Evolutionary conservation across 2,888 invertebrate species (phyloP), one percentile per base, ranked within the genome.

Genomic region (Euzetes globulus): DNA sequence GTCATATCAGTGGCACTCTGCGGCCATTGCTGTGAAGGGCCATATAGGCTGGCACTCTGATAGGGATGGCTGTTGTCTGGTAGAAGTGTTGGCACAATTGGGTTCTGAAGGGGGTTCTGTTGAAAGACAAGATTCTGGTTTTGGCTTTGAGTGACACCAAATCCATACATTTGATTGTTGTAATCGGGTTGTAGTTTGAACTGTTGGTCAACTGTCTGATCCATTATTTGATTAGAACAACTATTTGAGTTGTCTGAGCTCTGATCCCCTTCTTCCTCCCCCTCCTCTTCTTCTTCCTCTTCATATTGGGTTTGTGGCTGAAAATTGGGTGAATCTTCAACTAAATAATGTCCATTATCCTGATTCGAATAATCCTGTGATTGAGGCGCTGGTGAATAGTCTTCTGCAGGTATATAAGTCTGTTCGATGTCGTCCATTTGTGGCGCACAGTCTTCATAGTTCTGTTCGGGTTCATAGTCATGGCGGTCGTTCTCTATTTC

Each of bases 61-160:
- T 22, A 70, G 13, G n/a, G 37, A 13, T 4, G 15, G 15, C 17
- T 19, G 37, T 37, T 65, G 0, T 65, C 37, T 11, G 13, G 15
- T 15, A 22, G n/a, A 22, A 70, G 15, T 47, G 70, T 47, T 37
- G 41, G 70, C 19, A 70, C 47, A 19, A 47, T 70, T 70, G 45
- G 70, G 25, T 70, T 70, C 13, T 70, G 70, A 3, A 70, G 63
- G 0, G 63, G 63, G 22, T 65, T 65, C 33, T 65, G 63, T 15
- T 15, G 33, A 11, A 27, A 60, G 13, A 17, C 3, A 27, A 27
- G 22, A 25, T 22, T 25, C 11, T 1, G 1, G 13, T 33, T 63
- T n/a, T 33, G 63, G 5, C 6, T 15, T 33, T 63, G 63, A 17
- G 7, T 63, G 1, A 33, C 63, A 33, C 37, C 37, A 17, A 17